Evolutionary conservation across 2,797 vertebrate species (phyloP), one percentile per base, ranked within the genome.

Genomic region (Phaenicophaeus curvirostris): DNA sequence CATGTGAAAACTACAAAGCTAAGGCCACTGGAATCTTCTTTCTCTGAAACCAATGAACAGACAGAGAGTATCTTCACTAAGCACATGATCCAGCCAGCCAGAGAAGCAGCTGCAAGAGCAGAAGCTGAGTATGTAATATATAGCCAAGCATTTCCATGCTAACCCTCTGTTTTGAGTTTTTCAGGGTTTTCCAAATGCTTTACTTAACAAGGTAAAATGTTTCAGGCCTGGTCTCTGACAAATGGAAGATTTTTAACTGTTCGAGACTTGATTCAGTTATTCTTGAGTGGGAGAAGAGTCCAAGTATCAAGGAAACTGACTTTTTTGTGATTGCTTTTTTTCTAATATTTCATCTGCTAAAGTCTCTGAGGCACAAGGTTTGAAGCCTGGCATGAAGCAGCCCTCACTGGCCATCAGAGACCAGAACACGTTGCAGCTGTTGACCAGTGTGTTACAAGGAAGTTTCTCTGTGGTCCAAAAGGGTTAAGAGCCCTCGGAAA

Each of bases 131-230:
- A 35, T 20, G 28, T 37, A 75, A 35, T 5, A 25, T 48, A 50
- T 20, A 76, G 37, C 61, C 2, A 4, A 91, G 55, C 37, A 86
- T 86, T 93, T 92, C 85, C 66, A 76, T 42, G 44, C 55, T 84
- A 96, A 94, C 93, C 76, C 55, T 80, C 81, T 88, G 55, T 20
- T 93, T 73, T 0, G 0, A 87, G 76, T 75, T 78, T 14, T 62
- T 92, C 75, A 69, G 87, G 84, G 75, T 28, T 89, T 81, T 94
- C 73, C 50, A 89, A 89, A 89, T 75, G 55, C 79, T 92, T 95
- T 80, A 87, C 62, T 91, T 95, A 91, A 76, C 66, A 66, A 76
- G 51, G 92, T 92, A 91, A 96, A 94, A 91, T 91, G 71, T 96
- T 93, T 82, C 91, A 93, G 93, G 55, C 66, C 77, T 74, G 37